Evolutionary conservation across 1,140 invertebrate genomes (phyloP), one percentile per base, ranked within the genome.

Genomic region (Trinorchestia longiramus): DNA sequence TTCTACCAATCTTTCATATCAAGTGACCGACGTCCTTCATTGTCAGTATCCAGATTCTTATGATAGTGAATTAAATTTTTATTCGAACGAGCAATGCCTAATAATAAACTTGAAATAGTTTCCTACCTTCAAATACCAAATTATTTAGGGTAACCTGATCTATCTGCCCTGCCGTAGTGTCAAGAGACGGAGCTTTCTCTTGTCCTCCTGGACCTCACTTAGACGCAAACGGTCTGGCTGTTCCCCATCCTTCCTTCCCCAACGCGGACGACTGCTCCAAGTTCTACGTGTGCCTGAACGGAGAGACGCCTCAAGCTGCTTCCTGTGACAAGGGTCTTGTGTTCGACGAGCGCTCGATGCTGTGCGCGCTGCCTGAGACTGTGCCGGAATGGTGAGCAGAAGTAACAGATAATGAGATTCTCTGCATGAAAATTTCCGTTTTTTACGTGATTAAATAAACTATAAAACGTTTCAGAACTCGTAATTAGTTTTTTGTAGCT

Each of bases 281-380:
- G 96, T 98, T 99, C 98, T 99, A 99, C 97, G 98, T 99, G 17
- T 99, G 99, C 97, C 97, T 99, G 96, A 99, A 98, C 97, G 98
- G 98, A 17, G 98, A 98, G 42, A 98, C 98, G 96, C 98, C 99
- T 1, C 98, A 99, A 96, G 98, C 99, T 97, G 98, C 99, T 95
- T 98, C 98, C 43, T 99, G 99, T 97, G 98, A 98, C 97, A 98
- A 98, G 44, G 99, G 99, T 77, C 98, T 98, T 97, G 99, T 99
- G 40, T 99, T 99, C 98, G 99, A 99, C 97, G 98, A 99, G 96
- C 98, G 98, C 95, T 98, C 98, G 15, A 98, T 98, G 97, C 98
- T 98, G 97, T 99, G 99, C 97, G 98, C 99, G 97, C 98, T 98
- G 6, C 98, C 99, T 45, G 98, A 99, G 97, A 99, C 99, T 97